Conservation (phyloP, 2,888 invertebrate genomes). For the Limnephilus auricula region DNA sequence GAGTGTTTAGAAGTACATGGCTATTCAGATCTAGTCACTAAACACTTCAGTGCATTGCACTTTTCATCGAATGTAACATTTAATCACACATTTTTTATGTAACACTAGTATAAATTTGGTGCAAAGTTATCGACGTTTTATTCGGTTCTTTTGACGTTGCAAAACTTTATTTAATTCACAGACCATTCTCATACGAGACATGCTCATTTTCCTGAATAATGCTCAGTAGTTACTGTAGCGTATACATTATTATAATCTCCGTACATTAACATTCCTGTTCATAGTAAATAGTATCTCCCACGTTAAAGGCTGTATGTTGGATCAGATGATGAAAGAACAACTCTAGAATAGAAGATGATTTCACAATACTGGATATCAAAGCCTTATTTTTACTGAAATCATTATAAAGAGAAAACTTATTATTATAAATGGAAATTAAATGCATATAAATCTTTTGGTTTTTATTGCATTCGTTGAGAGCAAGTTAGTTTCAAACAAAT, state of each 20-base stretch:
- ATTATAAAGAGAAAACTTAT: not conserved
- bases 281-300: constrained; percentile 18
- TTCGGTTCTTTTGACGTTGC: not conserved
- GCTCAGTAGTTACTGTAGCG: not conserved
- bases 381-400: no score
- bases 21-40: not conserved
- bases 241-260: not conserved
- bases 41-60: not conserved
- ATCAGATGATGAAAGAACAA: not conserved
- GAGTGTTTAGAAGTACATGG: not conserved
- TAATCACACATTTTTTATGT: not conserved
- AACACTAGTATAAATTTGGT: no score
- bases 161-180: not conserved
- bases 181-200: not conserved
- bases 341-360: not conserved
- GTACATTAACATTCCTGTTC: not conserved
- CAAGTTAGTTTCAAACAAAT: no score
- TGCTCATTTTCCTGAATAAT: not conserved
- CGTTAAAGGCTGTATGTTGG: not conserved
- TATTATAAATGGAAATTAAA: not conserved
- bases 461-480: no score
- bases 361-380: not conserved
- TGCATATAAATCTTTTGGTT: no score
- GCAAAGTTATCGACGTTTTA: no score
- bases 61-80: not conserved